Conservation (phyloP, 2,888 invertebrate genomes). For the Ophioninae sp. region DNA sequence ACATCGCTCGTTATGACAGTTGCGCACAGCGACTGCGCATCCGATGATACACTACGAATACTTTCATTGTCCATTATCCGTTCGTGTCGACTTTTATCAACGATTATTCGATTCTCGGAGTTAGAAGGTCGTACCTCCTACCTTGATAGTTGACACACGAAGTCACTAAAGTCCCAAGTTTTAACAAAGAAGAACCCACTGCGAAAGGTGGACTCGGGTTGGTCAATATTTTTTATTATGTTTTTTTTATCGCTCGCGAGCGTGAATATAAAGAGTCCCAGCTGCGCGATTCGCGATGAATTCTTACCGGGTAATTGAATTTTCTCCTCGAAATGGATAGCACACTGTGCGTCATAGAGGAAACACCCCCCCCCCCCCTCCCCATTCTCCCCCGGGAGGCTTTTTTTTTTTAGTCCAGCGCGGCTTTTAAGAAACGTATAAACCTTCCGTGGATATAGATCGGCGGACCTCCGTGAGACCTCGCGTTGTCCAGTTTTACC, state of each 20-base stretch:
- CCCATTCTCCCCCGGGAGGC: background rate
- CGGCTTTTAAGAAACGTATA: conserved; percentile 1
- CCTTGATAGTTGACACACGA: background rate
- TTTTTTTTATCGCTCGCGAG: background rate
- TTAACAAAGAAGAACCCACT: background rate
- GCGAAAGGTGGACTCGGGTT: background rate
- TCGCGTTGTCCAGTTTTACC: conserved; percentile 38
- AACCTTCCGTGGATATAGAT: conserved; percentile 22
- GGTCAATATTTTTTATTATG: background rate
- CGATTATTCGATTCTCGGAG: background rate
- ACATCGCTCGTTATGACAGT: conserved; percentile 37
- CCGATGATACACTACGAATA: conserved; percentile 16
- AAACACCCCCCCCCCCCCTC: too few relatives aligned
- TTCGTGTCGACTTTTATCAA: conserved; percentile 50
- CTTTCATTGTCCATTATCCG: conserved; percentile 29
- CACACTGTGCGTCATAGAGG: conserved; percentile 37
- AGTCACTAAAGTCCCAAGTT: background rate
- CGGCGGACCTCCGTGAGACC: conserved; percentile 5
- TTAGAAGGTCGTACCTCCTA: background rate
- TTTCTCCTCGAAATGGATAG: conserved; percentile 72
- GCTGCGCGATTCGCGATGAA: conserved; percentile 54
- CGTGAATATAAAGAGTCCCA: conserved; percentile 27
- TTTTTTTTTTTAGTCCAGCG: conserved; percentile 7
- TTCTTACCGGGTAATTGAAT: conserved; percentile 72
- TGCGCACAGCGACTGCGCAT: background rate